A percentile compares a stretch with the other conserved stretches of the same genome.
Evolutionary conservation across 2,797 vertebrate species (phyloP).

Genomic region (Oophaga sylvatica): DNA sequence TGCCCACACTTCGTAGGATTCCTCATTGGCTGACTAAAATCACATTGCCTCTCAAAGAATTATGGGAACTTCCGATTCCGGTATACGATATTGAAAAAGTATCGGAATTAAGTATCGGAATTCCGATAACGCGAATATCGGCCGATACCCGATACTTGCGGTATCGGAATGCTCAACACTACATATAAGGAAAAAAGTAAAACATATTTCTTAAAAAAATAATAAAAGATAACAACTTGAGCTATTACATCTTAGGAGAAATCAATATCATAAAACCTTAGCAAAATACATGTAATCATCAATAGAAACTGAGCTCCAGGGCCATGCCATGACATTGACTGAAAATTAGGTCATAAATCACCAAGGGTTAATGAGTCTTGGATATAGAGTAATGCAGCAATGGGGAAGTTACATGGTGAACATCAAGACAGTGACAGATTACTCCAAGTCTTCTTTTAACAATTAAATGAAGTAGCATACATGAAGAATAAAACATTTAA

Average conservation of each 20-base stretch:
- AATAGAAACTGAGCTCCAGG: conserved; percentile 59
- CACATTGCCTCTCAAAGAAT: too few relatives aligned
- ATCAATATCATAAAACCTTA: conserved; percentile 1
- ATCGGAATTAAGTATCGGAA: too few relatives aligned
- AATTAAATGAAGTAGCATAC: conserved; percentile 58
- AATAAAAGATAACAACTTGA: conserved; percentile 12
- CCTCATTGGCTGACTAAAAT: too few relatives aligned
- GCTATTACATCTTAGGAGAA: not conserved
- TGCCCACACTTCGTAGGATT: too few relatives aligned
- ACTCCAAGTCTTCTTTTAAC: conserved; percentile 39
- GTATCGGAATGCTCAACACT: too few relatives aligned
- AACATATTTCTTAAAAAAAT: not conserved
- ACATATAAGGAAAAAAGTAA: not conserved
- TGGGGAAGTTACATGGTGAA: conserved; percentile 55
- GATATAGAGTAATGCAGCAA: conserved; percentile 48
- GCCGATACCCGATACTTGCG: too few relatives aligned
- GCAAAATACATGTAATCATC: conserved; percentile 57
- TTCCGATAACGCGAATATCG: too few relatives aligned
- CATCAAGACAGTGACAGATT: conserved; percentile 63
- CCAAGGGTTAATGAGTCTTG: conserved; percentile 60
- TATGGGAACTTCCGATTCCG: too few relatives aligned
- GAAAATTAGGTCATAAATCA: conserved; percentile 63
- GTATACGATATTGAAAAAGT: too few relatives aligned
- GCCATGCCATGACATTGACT: conserved; percentile 58
- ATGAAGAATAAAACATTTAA: conserved; percentile 32